Conservation (phyloP, 1,140 invertebrate species). For the Sipha flava region DNA sequence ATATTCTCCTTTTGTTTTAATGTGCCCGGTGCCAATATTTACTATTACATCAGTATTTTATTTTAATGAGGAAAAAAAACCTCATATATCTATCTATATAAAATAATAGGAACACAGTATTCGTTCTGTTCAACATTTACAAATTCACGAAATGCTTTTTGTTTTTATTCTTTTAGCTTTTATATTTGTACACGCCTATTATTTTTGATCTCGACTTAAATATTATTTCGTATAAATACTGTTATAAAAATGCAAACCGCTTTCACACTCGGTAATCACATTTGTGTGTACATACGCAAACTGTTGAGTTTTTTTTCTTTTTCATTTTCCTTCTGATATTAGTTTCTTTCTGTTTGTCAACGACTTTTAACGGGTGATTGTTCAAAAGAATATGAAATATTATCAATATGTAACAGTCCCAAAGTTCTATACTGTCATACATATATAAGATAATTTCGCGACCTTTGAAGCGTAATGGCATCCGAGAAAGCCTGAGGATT, state of each 20-base stretch:
- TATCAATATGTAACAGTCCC: neutral
- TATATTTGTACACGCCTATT: neutral
- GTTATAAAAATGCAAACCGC: neutral
- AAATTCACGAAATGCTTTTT: neutral
- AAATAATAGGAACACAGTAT: neutral
- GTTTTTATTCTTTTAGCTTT: neutral
- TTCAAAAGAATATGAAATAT: constrained; percentile 23
- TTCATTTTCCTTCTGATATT: neutral
- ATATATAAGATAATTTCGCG: neutral
- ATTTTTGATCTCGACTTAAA: neutral
- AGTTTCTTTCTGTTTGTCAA: neutral
- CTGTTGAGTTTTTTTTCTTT: too few relatives aligned
- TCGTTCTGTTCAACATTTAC: neutral
- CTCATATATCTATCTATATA: neutral
- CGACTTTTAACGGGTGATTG: neutral
- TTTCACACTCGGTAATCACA: neutral
- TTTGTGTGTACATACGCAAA: neutral
- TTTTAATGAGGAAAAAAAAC: neutral
- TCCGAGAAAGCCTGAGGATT: neutral
- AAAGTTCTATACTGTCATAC: neutral
- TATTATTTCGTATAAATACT: neutral
- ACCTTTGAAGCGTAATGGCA: constrained; percentile 25
- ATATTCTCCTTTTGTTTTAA: neutral
- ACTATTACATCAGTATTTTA: neutral
- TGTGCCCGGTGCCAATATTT: neutral